Percentiles rank a stretch among this genome's conserved stretches.
Evolutionary conservation across 2,797 vertebrate genomes (phyloP).

Genomic region (Artibeus lituratus): DNA sequence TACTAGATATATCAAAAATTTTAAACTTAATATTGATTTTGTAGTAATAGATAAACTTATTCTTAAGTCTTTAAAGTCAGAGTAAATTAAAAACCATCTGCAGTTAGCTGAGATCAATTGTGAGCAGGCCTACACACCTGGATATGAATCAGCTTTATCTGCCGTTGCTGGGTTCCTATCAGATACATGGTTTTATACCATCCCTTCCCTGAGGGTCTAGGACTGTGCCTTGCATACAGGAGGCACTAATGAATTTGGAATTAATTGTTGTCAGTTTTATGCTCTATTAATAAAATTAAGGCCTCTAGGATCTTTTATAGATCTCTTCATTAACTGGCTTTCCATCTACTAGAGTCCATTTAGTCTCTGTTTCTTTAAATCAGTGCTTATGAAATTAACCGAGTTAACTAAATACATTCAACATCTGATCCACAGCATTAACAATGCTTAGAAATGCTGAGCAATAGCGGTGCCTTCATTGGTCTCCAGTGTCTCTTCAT

Average conservation of each 20-base stretch:
- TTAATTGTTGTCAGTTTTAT: constrained; percentile 43
- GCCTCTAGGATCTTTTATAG: constrained; percentile 29
- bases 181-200: neutral
- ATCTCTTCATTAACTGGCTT: constrained; percentile 41
- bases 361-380: constrained; percentile 2
- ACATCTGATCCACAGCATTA: neutral
- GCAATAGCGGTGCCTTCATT: neutral
- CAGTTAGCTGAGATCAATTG: neutral
- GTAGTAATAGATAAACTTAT: neutral
- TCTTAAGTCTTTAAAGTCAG: neutral
- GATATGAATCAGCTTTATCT: neutral
- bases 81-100: neutral
- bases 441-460: neutral
- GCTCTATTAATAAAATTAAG: constrained; percentile 37
- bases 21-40: neutral
- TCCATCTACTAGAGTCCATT: constrained; percentile 1
- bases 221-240: neutral
- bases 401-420: neutral
- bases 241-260: constrained; percentile 29
- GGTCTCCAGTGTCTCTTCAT: neutral
- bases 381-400: constrained; percentile 17
- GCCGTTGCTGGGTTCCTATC: neutral
- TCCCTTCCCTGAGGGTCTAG: neutral
- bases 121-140: neutral
- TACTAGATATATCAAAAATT: neutral